A percentile compares a stretch with the other conserved stretches of the same genome.
Conservation (phyloP, 2,113 vertebrate species). For the Sapajus apella region DNA sequence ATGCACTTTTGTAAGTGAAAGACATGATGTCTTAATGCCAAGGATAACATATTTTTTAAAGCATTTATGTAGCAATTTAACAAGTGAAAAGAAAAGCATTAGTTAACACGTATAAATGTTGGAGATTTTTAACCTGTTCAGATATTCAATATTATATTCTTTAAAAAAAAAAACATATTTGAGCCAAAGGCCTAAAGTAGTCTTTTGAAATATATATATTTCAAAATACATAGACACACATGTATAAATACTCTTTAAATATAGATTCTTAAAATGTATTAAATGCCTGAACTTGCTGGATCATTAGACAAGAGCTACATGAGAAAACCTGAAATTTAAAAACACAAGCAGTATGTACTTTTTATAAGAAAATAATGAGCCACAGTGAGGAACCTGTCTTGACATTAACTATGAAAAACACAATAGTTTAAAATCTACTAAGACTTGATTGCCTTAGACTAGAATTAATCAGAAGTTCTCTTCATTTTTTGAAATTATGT, state of each 20-base stretch:
- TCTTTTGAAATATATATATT: background rate
- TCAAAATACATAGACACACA: background rate
- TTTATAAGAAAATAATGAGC: slow-evolving; percentile 25
- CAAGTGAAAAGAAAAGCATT: slow-evolving; percentile 24
- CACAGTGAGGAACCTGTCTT: background rate
- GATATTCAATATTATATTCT: background rate
- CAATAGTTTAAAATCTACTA: slow-evolving; percentile 16
- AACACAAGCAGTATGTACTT: background rate
- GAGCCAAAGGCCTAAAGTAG: background rate
- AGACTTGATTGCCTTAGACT: background rate
- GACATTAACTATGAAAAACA: slow-evolving; percentile 9
- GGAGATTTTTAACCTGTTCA: background rate
- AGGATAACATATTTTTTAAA: background rate
- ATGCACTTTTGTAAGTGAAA: background rate
- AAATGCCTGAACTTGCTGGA: background rate
- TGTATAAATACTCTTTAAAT: background rate
- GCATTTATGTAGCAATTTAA: background rate
- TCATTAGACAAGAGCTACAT: background rate
- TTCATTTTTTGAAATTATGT: slow-evolving; percentile 39
- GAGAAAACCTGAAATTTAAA: slow-evolving; percentile 41
- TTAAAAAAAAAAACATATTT: background rate
- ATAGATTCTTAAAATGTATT: slow-evolving; percentile 18
- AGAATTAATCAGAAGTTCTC: background rate
- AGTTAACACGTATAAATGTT: background rate
- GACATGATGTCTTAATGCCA: background rate